Evolutionary conservation across 92 coral and sea anemone species (phyloP), one percentile per base, ranked within the genome.

Genomic region (Muricea muricata): DNA sequence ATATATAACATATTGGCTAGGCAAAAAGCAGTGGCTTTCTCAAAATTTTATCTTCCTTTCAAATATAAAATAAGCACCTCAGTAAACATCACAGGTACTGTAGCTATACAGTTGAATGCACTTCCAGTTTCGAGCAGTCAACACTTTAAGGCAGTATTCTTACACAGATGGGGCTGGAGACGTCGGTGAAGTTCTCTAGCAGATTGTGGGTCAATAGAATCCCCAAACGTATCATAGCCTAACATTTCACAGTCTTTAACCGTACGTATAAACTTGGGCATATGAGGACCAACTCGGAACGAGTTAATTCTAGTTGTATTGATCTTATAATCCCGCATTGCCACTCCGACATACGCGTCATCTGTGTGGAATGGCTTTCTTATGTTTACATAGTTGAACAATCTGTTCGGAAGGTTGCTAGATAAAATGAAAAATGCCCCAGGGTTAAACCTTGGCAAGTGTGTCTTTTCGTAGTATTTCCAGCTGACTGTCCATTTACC

Each of bases 291-390:
- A 33, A 68, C 35, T 0, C 11, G 11, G 35, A 68, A 68, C 8
- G 75, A 68, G 6, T 8, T 0, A 10, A 68, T 33, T 29, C 12
- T 37, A 12, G 47, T 68, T 9, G 35, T 24, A 3, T 68, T 73
- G 1, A 89, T 68, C 26, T 50, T 73, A 39, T 84, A 78, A 78
- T 84, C 89, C 7, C 86, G 40, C 29, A 88, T 84, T 7, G 89
- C 92, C 15, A 89, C 88, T 1, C 92, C 92, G 4, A 89, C 45
- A 78, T 89, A 89, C 3, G 92, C 92, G 30, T 89, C 92, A 25
- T 89, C 92, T 2, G 79, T 79, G 18, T 84, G 92, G 71, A 89
- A 89, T 0, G 89, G 92, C 18, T 74, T 55, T 32, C 92, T 42
- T 54, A 14, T 65, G 7, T 75, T n/a, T 0, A 74, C 84, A 40